Evolutionary conservation across 2,888 invertebrate species (phyloP).

Genomic region (Aporophyla lueneburgensis): DNA sequence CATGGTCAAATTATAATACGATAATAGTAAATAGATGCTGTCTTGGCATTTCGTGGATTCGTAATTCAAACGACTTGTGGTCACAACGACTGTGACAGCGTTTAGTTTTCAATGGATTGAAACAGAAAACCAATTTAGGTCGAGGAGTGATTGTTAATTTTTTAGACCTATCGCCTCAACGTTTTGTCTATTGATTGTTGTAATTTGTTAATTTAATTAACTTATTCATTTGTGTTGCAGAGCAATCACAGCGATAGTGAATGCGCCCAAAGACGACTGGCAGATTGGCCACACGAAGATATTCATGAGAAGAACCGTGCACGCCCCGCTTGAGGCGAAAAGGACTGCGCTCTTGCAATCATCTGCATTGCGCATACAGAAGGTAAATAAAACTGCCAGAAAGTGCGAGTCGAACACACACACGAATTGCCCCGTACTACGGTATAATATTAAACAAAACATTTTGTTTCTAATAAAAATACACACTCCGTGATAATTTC

Average conservation of each 20-base stretch:
- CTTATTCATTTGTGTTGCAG: constrained; percentile 68
- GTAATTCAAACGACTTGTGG: neutral
- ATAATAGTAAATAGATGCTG: neutral
- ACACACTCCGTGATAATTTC: no score
- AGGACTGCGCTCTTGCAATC: constrained; percentile 93
- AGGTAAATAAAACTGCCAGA: constrained; percentile 75
- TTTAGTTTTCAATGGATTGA: no score
- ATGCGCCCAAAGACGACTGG: constrained; percentile 95
- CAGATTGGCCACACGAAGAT: constrained; percentile 97
- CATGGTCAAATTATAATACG: no score
- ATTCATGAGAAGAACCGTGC: constrained; percentile 95
- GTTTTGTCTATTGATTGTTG: neutral
- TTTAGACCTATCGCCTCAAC: no score
- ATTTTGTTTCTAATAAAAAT: no score
- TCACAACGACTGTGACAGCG: no score
- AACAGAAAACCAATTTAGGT: neutral
- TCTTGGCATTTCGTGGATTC: neutral
- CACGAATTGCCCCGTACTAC: no score
- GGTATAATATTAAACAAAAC: no score
- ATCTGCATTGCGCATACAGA: constrained; percentile 94
- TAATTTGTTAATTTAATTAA: neutral
- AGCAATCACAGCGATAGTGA: constrained; percentile 91
- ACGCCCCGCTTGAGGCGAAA: constrained; percentile 96
- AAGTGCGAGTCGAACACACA: no score
- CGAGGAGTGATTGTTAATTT: neutral